These are phyloP conservation scores for Tricholaema leucomelas DNA, from an alignment of 2,113 vertebrate genomes.

Conservation along the genomic window DNA sequence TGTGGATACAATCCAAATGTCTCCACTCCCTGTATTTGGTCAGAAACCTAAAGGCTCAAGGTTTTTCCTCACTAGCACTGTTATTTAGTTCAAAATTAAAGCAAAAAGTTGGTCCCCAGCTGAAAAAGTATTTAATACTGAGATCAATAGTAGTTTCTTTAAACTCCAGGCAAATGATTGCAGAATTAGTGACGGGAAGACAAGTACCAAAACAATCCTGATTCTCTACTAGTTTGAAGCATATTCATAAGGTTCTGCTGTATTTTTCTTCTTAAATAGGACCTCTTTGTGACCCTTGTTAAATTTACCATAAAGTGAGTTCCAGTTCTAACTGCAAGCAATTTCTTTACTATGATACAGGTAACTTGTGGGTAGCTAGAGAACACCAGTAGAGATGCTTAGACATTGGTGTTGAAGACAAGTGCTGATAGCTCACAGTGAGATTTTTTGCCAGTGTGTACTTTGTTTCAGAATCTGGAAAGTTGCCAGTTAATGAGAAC, in stretches of 20 bases:
- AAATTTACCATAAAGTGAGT: background rate
- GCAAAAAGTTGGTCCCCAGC: background rate
- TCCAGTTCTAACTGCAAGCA: background rate
- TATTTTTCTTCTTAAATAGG: background rate
- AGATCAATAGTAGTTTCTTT: background rate
- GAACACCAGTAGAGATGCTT: background rate
- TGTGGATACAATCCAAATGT: background rate
- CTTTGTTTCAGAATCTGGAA: slow-evolving; percentile 38
- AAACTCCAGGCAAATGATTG: background rate
- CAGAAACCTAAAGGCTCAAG: background rate
- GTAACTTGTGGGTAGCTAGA: background rate
- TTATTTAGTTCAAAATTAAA: background rate
- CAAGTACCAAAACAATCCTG: background rate
- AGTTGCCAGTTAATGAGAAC: background rate
- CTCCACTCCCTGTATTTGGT: background rate
- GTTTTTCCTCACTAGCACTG: background rate
- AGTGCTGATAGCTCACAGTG: background rate
- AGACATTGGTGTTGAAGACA: background rate
- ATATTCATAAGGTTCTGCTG: background rate
- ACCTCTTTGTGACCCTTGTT: background rate
- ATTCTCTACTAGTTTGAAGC: background rate
- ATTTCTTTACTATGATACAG: background rate
- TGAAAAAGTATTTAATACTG: background rate
- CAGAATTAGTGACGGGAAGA: background rate
- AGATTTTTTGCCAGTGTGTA: background rate